phyloP scores from a whole-genome alignment of 2,113 vertebrate species.

The Mus pahari region DNA sequence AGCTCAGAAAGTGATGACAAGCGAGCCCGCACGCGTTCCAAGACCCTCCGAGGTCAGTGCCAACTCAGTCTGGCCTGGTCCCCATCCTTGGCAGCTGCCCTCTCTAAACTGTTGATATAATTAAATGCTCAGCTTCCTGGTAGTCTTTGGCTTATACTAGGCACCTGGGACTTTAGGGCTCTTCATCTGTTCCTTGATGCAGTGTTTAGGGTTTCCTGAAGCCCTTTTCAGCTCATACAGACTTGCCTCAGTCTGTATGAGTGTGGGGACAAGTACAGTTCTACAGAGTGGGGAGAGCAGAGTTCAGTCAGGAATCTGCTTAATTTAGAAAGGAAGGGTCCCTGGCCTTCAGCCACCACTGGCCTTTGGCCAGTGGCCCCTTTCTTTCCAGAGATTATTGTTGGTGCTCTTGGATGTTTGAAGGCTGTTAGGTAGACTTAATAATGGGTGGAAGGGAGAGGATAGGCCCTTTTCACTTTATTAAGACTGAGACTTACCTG shows the following conservation, averaged over 20 bases:
- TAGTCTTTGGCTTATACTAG: background rate
- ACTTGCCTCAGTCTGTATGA: background rate
- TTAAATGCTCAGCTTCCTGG: background rate
- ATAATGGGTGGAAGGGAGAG: background rate
- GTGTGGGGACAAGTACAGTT: background rate
- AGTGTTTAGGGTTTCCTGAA: slow-evolving; percentile 73
- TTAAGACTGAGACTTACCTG: background rate
- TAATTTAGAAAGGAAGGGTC: background rate
- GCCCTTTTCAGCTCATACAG: slow-evolving; percentile 42
- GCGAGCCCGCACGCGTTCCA: slow-evolving; percentile 95
- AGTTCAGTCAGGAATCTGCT: background rate
- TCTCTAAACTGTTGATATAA: background rate
- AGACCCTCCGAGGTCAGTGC: slow-evolving; percentile 93
- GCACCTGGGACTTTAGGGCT: slow-evolving; percentile 73
- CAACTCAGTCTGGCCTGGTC: background rate
- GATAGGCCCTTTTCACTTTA: background rate
- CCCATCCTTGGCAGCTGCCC: background rate
- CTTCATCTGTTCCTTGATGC: slow-evolving; percentile 74
- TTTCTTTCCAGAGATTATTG: background rate
- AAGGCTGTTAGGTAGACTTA: background rate
- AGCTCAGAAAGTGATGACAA: slow-evolving; percentile 95
- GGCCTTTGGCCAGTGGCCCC: background rate
- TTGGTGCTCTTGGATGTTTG: background rate
- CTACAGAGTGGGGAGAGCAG: background rate
- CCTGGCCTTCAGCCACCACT: background rate